These are phyloP conservation scores for Cecropterus lyciades DNA, from an alignment of 1,140 invertebrate genomes.

Conservation along the genomic window DNA sequence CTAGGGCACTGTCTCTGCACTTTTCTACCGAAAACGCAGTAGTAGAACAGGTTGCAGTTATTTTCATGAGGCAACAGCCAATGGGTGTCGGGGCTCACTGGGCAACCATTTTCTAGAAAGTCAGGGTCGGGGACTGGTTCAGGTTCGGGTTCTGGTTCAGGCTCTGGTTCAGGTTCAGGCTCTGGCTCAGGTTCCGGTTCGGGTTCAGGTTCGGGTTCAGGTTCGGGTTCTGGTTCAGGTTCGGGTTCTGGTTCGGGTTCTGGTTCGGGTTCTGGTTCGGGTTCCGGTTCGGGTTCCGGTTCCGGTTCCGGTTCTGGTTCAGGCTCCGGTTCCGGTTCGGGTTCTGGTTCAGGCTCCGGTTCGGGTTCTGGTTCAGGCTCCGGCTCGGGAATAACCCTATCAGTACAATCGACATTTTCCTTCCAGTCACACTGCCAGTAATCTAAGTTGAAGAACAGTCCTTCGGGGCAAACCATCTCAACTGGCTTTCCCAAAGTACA, in stretches of 20 bases:
- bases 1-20: slow-evolving; percentile 80
- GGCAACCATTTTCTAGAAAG: slow-evolving; percentile 64
- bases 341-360: too few relatives aligned
- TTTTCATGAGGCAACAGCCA: slow-evolving; percentile 79
- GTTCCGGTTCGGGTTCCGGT: too few relatives aligned
- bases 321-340: too few relatives aligned
- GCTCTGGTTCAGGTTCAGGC: not conserved
- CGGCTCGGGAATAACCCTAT: slow-evolving; percentile 50
- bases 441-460: slow-evolving; percentile 84
- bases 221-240: not conserved
- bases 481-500: slow-evolving; percentile 81
- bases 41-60: slow-evolving; percentile 86
- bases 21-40: slow-evolving; percentile 82
- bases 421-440: slow-evolving; percentile 85
- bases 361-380: too few relatives aligned
- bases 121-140: not conserved
- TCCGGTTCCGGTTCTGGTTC: too few relatives aligned
- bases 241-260: not conserved
- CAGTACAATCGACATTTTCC: slow-evolving; percentile 75
- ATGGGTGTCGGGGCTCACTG: slow-evolving; percentile 56
- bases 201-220: not conserved
- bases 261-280: too few relatives aligned
- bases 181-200: slow-evolving; percentile 2
- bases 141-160: not conserved
- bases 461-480: slow-evolving; percentile 79